Conservation (phyloP, 2,113 vertebrate genomes). For the Madoqua kirkii region DNA sequence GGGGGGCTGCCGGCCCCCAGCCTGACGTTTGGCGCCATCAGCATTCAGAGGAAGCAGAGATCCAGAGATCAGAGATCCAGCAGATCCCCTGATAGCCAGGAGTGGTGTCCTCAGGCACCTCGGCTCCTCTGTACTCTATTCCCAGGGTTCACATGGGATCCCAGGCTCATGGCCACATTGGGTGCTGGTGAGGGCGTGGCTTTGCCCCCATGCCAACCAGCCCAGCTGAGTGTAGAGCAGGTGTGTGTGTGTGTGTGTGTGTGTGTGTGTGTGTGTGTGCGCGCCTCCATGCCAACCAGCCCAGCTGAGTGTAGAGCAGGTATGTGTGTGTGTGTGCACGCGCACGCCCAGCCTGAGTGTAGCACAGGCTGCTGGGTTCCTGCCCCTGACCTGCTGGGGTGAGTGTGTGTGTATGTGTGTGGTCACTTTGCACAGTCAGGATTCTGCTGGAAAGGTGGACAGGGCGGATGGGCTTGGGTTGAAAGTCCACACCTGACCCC, state of each 20-base stretch:
- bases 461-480: not conserved
- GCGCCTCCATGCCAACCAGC: too few relatives aligned
- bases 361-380: not conserved
- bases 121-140: rapidly evolving
- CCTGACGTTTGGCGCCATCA: not conserved
- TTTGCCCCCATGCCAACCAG: rapidly evolving
- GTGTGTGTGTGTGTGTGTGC: too few relatives aligned
- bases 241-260: not conserved
- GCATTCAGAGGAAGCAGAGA: not conserved
- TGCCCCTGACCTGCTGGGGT: not conserved
- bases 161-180: rapidly evolving
- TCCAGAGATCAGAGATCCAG: not conserved
- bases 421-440: too few relatives aligned
- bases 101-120: not conserved
- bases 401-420: not conserved
- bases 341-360: too few relatives aligned
- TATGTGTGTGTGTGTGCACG: too few relatives aligned
- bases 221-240: not conserved
- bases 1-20: not conserved
- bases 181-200: not conserved
- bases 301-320: too few relatives aligned
- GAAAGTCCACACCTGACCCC: rapidly evolving
- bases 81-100: not conserved
- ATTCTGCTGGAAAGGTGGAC: not conserved
- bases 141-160: not conserved